A percentile compares a stretch with the other conserved stretches of the same genome.
These are phyloP conservation scores for Otolemur garnettii DNA, from an alignment of 2,113 vertebrate genomes.

Conservation along the genomic window DNA sequence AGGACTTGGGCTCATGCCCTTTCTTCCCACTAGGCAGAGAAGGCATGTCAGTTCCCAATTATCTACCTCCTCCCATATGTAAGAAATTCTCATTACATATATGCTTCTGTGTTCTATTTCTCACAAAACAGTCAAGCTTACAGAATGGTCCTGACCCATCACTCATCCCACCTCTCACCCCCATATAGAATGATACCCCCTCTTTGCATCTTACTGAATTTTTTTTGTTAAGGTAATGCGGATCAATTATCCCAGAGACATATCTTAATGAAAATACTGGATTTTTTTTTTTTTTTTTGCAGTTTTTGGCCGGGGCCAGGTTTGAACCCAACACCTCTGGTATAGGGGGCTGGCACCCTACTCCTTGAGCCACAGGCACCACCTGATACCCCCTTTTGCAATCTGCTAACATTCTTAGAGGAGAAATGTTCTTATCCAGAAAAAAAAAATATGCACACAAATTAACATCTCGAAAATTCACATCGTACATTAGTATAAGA, in stretches of 20 bases:
- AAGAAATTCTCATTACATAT: background rate
- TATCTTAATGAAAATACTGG: background rate
- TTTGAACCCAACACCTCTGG: too few species aligned
- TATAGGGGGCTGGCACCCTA: too few species aligned
- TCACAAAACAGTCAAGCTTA: background rate
- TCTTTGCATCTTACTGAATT: background rate
- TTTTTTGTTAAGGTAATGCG: background rate
- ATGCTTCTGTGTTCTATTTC: background rate
- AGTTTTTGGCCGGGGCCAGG: too few species aligned
- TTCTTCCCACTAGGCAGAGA: background rate
- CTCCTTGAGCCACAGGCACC: too few species aligned
- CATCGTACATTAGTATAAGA: background rate
- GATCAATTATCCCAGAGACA: background rate
- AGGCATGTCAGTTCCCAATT: background rate
- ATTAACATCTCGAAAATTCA: background rate
- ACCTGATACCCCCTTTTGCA: background rate
- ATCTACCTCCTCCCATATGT: background rate
- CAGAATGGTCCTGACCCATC: background rate
- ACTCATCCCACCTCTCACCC: background rate
- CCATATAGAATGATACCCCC: fast-evolving
- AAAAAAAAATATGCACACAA: background rate
- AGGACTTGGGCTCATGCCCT: background rate
- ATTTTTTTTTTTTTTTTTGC: background rate
- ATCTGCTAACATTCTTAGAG: background rate
- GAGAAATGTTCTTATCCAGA: background rate